A percentile compares a stretch with the other conserved stretches of the same genome.
These are phyloP conservation scores for Calephelis virginiensis DNA, from an alignment of 1,140 invertebrate species.

Conservation along the genomic window DNA sequence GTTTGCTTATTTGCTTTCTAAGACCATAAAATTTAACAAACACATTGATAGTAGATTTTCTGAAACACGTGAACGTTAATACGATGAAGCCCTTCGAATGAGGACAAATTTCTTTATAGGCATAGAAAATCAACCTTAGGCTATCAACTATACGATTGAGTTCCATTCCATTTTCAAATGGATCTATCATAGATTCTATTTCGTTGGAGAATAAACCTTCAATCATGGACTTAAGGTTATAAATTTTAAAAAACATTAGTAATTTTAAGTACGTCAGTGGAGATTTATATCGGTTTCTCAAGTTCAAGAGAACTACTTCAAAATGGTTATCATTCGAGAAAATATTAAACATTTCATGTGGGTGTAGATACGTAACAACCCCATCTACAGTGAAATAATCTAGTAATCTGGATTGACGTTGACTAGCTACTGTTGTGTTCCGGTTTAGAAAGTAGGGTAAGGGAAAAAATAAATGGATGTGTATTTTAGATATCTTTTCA, in stretches of 20 bases:
- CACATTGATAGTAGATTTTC: slow-evolving; percentile 37
- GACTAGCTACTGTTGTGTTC: too few relatives aligned
- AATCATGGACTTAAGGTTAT: background rate
- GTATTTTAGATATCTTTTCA: too few relatives aligned
- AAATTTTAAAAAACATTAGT: background rate
- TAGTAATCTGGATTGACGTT: too few relatives aligned
- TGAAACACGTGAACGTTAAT: slow-evolving; percentile 47
- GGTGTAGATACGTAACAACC: too few relatives aligned
- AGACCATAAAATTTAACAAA: slow-evolving; percentile 11
- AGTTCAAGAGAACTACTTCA: slow-evolving; percentile 25
- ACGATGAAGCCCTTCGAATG: slow-evolving; percentile 47
- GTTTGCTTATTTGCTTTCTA: too few relatives aligned
- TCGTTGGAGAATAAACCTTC: slow-evolving; percentile 18
- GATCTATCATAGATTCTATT: background rate
- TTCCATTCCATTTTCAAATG: background rate
- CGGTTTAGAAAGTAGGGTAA: too few relatives aligned
- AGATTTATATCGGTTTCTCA: slow-evolving; percentile 23
- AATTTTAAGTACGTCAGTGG: background rate
- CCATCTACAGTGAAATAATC: too few relatives aligned
- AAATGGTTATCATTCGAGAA: background rate
- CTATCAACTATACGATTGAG: background rate
- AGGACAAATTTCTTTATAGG: slow-evolving; percentile 34
- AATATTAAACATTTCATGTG: background rate
- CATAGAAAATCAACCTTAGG: background rate
- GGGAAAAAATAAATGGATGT: too few relatives aligned